A percentile compares a stretch with the other conserved stretches of the same genome.
Conservation (phyloP, 2,888 invertebrate species). For the Timema podura region DNA sequence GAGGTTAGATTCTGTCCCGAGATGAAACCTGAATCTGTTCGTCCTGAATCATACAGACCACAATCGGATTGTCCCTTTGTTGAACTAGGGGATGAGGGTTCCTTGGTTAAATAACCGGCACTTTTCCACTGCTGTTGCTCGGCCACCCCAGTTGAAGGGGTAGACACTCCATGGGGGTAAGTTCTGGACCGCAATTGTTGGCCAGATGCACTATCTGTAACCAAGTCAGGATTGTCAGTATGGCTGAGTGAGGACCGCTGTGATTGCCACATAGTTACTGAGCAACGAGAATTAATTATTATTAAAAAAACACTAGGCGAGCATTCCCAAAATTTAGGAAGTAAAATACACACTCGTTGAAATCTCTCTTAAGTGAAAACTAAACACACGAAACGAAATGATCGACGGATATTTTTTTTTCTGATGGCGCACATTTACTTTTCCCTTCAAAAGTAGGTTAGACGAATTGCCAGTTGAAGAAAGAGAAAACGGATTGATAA, state of each 20-base stretch:
- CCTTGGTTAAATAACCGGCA: conserved; percentile 16
- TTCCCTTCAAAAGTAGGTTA: conserved; percentile 11
- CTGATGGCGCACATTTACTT: conserved; percentile 6
- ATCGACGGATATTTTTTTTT: background rate
- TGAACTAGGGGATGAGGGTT: conserved; percentile 25
- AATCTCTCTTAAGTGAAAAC: background rate
- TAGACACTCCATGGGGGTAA: conserved; percentile 25
- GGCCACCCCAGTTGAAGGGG: conserved; percentile 14
- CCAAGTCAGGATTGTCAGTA: conserved; percentile 29
- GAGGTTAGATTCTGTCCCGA: conserved; percentile 46
- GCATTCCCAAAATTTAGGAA: background rate
- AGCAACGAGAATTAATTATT: background rate
- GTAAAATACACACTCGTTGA: too few species aligned
- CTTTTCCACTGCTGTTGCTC: conserved; percentile 21
- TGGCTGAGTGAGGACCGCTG: conserved; percentile 22
- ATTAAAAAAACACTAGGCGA: conserved; percentile 6
- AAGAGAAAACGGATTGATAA: too few species aligned
- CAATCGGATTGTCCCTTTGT: conserved; percentile 28
- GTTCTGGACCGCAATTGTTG: conserved; percentile 19
- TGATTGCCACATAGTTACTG: conserved; percentile 28
- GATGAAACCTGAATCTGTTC: conserved; percentile 48
- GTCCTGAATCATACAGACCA: conserved; percentile 36
- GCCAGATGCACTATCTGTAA: conserved; percentile 29
- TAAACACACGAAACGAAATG: background rate
- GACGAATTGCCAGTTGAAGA: background rate